Conservation (phyloP, 2,888 invertebrate species). For the Cosmorhoe ocellata region DNA sequence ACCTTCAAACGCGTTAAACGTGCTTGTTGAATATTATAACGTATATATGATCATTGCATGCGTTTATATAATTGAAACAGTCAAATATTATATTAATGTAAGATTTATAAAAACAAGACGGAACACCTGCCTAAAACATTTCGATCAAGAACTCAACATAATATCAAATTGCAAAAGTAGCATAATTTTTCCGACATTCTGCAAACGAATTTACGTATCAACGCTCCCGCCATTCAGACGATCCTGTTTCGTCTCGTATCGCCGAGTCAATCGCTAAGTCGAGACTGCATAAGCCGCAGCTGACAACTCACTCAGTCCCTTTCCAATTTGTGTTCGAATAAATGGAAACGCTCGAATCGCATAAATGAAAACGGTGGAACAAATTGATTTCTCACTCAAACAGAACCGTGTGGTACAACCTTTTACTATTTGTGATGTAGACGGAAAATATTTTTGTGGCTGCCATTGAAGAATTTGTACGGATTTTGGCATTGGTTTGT, state of each 20-base stretch:
- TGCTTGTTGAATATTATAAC: no score
- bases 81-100: no score
- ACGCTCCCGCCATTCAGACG: constrained; percentile 41
- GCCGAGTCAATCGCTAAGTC: constrained; percentile 52
- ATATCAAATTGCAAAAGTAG: constrained; percentile 29
- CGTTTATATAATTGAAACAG: no score
- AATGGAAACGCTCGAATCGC: constrained; percentile 75
- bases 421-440: constrained; percentile 48
- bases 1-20: no score
- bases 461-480: constrained; percentile 28
- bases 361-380: constrained; percentile 79
- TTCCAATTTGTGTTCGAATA: constrained; percentile 79
- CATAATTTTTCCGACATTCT: constrained; percentile 34
- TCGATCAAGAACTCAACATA: constrained; percentile 13
- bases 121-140: no score
- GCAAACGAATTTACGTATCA: constrained; percentile 40
- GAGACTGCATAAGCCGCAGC: constrained; percentile 75
- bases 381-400: constrained; percentile 80
- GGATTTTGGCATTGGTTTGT: constrained; percentile 11
- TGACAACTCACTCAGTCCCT: constrained; percentile 76
- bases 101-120: no score
- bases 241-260: constrained; percentile 46
- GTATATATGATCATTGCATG: no score
- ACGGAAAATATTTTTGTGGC: constrained; percentile 39
- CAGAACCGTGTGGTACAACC: constrained; percentile 59